Percentiles rank a stretch among this genome's conserved stretches.
These are phyloP conservation scores for Amazonetta brasiliensis DNA, from an alignment of 2,797 vertebrate genomes.

Conservation along the genomic window DNA sequence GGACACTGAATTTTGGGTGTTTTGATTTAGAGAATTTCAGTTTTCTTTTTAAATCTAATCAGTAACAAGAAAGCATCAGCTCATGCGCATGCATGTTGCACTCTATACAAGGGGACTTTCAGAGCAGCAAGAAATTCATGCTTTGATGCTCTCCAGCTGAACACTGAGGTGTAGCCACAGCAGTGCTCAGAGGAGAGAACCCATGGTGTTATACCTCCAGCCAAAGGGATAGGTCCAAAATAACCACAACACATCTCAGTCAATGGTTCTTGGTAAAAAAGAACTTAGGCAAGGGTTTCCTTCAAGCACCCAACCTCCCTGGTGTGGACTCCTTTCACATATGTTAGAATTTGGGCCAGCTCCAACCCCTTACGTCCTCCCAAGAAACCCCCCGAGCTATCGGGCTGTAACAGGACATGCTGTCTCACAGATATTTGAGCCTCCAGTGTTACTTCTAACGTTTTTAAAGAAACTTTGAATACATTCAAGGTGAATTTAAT, in stretches of 20 bases:
- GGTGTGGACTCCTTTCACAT: not conserved
- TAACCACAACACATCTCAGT: not conserved
- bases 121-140: not conserved
- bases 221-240: not conserved
- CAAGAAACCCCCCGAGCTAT: not conserved
- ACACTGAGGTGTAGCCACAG: not conserved
- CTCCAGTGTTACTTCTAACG: not conserved
- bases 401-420: not conserved
- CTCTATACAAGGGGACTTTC: not conserved
- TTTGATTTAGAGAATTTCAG: not conserved
- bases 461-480: slow-evolving; percentile 63
- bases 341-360: not conserved
- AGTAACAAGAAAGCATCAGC: not conserved
- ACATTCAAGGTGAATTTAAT: slow-evolving; percentile 74
- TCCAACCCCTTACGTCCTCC: not conserved
- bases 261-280: not conserved
- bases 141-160: not conserved
- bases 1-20: not conserved
- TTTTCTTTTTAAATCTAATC: slow-evolving; percentile 2
- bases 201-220: not conserved
- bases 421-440: not conserved
- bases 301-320: not conserved
- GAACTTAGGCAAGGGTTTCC: not conserved
- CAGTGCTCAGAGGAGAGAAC: not conserved
- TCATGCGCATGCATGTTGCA: not conserved